Percentiles rank a stretch among this genome's conserved stretches.
These are phyloP conservation scores for Nerophis ophidion DNA, from an alignment of 2,113 vertebrate species.

Conservation along the genomic window DNA sequence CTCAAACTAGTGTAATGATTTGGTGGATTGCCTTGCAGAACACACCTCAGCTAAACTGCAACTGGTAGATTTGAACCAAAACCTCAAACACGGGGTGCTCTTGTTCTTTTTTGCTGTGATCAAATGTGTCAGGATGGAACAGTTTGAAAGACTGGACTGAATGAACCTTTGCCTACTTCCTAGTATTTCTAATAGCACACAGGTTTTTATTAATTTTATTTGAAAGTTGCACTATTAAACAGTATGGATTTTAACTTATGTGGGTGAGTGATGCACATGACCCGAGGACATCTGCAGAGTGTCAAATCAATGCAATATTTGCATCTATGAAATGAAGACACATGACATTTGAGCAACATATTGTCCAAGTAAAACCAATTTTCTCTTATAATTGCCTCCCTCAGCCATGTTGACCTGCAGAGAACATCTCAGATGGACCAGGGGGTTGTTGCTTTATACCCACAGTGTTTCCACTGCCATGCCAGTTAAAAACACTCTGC, in stretches of 20 bases:
- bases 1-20: not conserved
- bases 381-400: conserved; percentile 28
- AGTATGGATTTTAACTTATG: conserved; percentile 56
- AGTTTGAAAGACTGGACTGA: conserved; percentile 59
- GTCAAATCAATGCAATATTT: conserved; percentile 31
- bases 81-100: conserved; percentile 34
- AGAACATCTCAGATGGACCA: conserved; percentile 26
- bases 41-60: conserved; percentile 39
- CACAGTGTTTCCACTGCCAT: conserved; percentile 43
- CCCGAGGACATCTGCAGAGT: conserved; percentile 21
- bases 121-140: conserved; percentile 27
- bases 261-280: conserved; percentile 1
- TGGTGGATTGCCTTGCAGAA: conserved; percentile 34
- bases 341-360: conserved; percentile 15
- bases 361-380: conserved; percentile 35
- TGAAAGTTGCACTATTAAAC: conserved; percentile 71
- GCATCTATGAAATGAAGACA: conserved; percentile 13
- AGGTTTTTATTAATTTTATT: conserved; percentile 72
- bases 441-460: conserved; percentile 51
- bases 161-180: conserved; percentile 74
- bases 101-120: conserved; percentile 45
- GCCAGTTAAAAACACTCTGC: conserved; percentile 37
- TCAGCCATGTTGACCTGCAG: not conserved
- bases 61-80: conserved; percentile 42
- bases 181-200: conserved; percentile 75